These are phyloP conservation scores for Hydriomena furcata DNA, from an alignment of 2,888 invertebrate species.

Conservation along the genomic window DNA sequence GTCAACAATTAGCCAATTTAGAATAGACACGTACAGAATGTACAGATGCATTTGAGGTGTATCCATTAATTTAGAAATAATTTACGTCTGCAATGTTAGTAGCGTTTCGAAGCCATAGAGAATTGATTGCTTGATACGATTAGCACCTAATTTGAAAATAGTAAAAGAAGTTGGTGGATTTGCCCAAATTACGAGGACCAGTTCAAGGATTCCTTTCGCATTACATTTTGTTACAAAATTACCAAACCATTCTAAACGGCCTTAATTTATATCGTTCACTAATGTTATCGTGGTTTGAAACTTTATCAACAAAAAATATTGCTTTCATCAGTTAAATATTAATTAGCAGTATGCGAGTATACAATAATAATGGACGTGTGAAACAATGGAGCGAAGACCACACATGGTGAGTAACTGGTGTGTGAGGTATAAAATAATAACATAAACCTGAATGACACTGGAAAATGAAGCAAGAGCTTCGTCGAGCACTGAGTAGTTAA, in stretches of 20 bases:
- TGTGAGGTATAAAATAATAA: slow-evolving; percentile 12
- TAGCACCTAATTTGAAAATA: not conserved
- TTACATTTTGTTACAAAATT: slow-evolving; percentile 3
- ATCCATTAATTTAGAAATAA: not conserved
- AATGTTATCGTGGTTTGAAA: slow-evolving; percentile 10
- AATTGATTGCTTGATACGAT: not conserved
- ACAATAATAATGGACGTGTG: slow-evolving; percentile 39
- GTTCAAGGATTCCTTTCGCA: slow-evolving; percentile 8
- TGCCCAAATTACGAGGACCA: slow-evolving; percentile 3
- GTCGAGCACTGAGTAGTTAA: not conserved
- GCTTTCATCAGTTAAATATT: slow-evolving; percentile 22
- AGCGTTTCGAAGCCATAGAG: too few species aligned
- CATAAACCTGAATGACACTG: slow-evolving; percentile 34
- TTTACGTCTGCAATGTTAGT: not conserved
- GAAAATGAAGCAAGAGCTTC: slow-evolving; percentile 3
- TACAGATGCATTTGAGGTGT: too few species aligned
- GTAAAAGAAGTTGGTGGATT: not conserved
- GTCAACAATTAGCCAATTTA: slow-evolving; percentile 47
- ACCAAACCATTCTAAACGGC: slow-evolving; percentile 2
- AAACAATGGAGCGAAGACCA: slow-evolving; percentile 47
- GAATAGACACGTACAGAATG: not conserved
- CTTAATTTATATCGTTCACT: slow-evolving; percentile 6
- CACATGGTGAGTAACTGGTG: slow-evolving; percentile 38
- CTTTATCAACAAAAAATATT: slow-evolving; percentile 12
- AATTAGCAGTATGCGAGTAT: slow-evolving; percentile 27